A percentile compares a stretch with the other conserved stretches of the same genome.
Conservation (phyloP, 2,113 vertebrate genomes). For the Melanocharis versteri region DNA sequence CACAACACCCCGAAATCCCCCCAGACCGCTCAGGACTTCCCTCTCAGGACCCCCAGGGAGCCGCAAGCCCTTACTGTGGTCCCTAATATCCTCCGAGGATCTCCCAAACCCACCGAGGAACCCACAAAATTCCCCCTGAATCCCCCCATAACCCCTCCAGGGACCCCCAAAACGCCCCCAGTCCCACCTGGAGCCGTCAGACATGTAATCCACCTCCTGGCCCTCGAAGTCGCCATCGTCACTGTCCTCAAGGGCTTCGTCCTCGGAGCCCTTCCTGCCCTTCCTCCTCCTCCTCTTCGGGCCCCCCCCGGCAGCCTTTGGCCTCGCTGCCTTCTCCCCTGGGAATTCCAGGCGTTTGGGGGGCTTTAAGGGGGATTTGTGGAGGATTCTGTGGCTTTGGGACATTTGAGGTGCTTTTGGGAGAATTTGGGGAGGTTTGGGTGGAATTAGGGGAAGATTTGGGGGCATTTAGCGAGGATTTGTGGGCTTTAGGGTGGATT, state of each 20-base stretch:
- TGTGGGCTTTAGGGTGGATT: not conserved
- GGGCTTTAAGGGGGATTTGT: not conserved
- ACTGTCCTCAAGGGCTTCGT: not conserved
- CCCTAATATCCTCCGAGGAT: not conserved
- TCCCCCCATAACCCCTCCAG: not conserved
- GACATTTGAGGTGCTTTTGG: not conserved
- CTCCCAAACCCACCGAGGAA: not conserved
- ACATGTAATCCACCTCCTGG: not conserved
- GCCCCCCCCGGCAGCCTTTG: accelerated
- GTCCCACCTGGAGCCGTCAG: not conserved
- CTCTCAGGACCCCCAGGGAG: no score
- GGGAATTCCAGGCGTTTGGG: not conserved
- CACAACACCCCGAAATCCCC: not conserved
- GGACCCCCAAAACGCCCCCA: not conserved
- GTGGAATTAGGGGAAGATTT: no score
- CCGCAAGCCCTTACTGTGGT: not conserved
- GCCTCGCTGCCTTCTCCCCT: not conserved
- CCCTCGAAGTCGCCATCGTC: not conserved
- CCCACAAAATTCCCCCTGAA: not conserved
- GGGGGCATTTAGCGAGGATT: no score
- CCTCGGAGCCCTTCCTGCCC: not conserved
- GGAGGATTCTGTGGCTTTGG: not conserved
- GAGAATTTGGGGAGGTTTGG: not conserved
- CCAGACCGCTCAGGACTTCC: no score
- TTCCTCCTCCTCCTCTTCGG: not conserved